Evolutionary conservation across 1,140 invertebrate species (phyloP), one percentile per base, ranked within the genome.

Genomic region (Aphelenchoides avenae): DNA sequence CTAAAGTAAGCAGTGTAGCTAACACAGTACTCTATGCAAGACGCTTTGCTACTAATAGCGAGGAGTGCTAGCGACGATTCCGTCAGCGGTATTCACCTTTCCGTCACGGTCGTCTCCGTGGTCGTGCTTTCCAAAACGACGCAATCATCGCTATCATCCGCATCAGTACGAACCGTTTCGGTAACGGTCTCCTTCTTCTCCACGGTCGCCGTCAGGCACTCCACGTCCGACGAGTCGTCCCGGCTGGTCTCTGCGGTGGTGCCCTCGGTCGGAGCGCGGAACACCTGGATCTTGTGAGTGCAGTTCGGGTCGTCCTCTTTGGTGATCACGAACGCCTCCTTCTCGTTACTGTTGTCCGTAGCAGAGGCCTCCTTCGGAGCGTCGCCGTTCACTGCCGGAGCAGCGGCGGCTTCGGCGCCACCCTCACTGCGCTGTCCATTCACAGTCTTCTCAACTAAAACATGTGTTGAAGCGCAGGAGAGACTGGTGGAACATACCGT

Each of bases 211-310:
- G 34, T 36, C 34, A 36, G 34, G 13, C 34, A 36, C 34, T 18
- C 13, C 18, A 13, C 18, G 34, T 36, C 18, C 13, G 18, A 13
- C 18, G 13, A 13, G 34, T 36, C 9, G 20, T 11, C 30, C 36
- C 54, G 27, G 24, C 26, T 20, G 33, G 33, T 9, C 50, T 56
- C 39, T 40, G n/a, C n/a, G n/a, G n/a, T n/a, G n/a, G n/a, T n/a
- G n/a, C n/a, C n/a, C n/a, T n/a, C n/a, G n/a, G n/a, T n/a, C n/a
- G n/a, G n/a, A n/a, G n/a, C n/a, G n/a, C n/a, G n/a, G n/a, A n/a
- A 56, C 7, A 56, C 51, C 20, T 56, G 54, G 6, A 56, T 56
- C 58, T 56, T 56, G 29, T 56, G 54, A 9, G 54, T 56, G 41
- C 49, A 26, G n/a, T 52, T 53, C 18, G 54, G 54, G 29, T 56